A percentile compares a stretch with the other conserved stretches of the same genome.
Conservation (phyloP, 1,140 invertebrate species). For the Nomia melanderi region DNA sequence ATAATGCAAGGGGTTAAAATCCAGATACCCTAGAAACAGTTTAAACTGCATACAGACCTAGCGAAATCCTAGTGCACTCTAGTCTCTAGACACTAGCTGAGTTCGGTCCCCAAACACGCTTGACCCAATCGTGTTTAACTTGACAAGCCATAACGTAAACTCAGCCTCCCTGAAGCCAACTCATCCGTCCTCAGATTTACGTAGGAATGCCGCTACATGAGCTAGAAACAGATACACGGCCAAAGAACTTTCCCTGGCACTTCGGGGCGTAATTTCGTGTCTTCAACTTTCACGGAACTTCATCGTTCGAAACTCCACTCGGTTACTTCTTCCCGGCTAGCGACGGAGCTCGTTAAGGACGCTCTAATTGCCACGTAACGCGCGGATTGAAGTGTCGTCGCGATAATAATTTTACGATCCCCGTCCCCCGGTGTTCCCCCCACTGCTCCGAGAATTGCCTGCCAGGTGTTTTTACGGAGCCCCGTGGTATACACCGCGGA, state of each 20-base stretch:
- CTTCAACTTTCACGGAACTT: slow-evolving; percentile 1
- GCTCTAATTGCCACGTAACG: slow-evolving; percentile 32
- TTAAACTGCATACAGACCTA: too few species aligned
- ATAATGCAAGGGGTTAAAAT: too few species aligned
- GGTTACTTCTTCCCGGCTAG: neutral
- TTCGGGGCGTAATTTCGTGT: neutral
- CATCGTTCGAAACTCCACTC: neutral
- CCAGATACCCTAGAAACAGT: too few species aligned
- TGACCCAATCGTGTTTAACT: too few species aligned
- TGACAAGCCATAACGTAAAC: too few species aligned
- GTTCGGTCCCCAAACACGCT: too few species aligned
- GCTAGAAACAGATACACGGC: neutral
- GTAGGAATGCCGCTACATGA: neutral
- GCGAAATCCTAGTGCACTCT: too few species aligned
- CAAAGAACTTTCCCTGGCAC: neutral
- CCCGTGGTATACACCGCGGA: neutral
- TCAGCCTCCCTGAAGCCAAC: too few species aligned
- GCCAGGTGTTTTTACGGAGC: neutral
- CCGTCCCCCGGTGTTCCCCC: too few species aligned
- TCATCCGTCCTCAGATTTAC: too few species aligned
- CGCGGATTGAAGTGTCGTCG: slow-evolving; percentile 13
- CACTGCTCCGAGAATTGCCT: too few species aligned
- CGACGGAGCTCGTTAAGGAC: slow-evolving; percentile 11
- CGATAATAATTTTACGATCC: slow-evolving; percentile 39
- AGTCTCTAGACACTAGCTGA: too few species aligned